Percentiles rank a stretch among this genome's conserved stretches.
phyloP scores from a whole-genome alignment of 2,113 vertebrate genomes.

The Gobiocypris rarus region DNA sequence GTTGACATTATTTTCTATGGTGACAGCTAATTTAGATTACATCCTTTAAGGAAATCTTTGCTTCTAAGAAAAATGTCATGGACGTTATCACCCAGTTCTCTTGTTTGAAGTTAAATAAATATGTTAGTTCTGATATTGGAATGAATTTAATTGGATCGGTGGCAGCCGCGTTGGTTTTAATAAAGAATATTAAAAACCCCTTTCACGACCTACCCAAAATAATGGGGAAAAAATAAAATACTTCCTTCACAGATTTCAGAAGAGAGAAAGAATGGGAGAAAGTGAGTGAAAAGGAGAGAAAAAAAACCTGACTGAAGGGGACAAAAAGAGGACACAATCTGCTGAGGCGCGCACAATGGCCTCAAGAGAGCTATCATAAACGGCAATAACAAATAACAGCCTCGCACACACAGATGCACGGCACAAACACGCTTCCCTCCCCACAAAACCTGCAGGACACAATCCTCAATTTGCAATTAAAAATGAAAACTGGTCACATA shows the following conservation, averaged over 20 bases:
- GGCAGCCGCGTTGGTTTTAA: slow-evolving; percentile 12
- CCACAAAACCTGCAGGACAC: slow-evolving; percentile 66
- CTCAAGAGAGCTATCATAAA: slow-evolving; percentile 44
- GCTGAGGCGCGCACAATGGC: slow-evolving; percentile 40
- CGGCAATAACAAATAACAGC: slow-evolving; percentile 46
- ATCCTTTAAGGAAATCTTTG: slow-evolving; percentile 16
- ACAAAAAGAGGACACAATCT: slow-evolving; percentile 47
- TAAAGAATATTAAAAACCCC: slow-evolving; percentile 21
- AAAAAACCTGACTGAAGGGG: slow-evolving; percentile 27
- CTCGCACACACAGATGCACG: background rate
- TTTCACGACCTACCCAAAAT: slow-evolving; percentile 19
- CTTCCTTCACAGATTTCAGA: slow-evolving; percentile 8
- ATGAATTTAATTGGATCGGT: slow-evolving; percentile 37
- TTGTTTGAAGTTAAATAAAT: slow-evolving; percentile 45
- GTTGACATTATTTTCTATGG: slow-evolving; percentile 15
- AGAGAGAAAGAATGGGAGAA: background rate
- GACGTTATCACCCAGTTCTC: background rate
- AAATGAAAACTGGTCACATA: background rate
- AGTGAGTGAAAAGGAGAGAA: slow-evolving; percentile 1
- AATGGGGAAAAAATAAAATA: background rate
- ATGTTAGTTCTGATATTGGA: slow-evolving; percentile 22
- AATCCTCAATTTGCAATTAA: slow-evolving; percentile 43
- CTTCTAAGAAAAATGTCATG: slow-evolving; percentile 18
- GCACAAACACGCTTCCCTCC: slow-evolving; percentile 38
- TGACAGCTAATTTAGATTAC: slow-evolving; percentile 38